Evolutionary conservation across 2,113 vertebrate species (phyloP).

Genomic region (Felis chaus): DNA sequence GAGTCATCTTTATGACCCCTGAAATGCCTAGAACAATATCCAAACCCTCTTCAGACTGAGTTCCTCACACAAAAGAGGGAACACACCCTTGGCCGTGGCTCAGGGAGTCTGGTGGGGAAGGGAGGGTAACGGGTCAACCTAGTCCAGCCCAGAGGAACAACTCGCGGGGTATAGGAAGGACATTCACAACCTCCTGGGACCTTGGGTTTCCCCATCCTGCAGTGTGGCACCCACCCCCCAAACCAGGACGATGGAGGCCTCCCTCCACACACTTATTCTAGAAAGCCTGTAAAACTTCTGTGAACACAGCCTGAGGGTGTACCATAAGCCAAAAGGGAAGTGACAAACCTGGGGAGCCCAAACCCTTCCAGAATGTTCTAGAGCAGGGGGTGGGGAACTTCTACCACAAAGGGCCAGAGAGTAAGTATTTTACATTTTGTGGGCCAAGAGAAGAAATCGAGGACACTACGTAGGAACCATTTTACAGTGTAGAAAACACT

Average conservation of each 20-base stretch:
- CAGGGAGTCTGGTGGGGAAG: background rate
- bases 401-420: background rate
- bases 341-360: background rate
- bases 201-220: background rate
- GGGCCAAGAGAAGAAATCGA: background rate
- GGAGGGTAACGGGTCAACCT: background rate
- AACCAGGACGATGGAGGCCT: background rate
- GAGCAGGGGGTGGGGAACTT: no score
- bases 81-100: accelerated
- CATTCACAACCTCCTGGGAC: background rate
- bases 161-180: background rate
- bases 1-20: background rate
- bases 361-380: background rate
- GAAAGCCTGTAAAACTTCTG: background rate
- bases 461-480: background rate
- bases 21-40: background rate
- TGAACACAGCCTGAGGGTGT: background rate
- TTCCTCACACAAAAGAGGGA: background rate
- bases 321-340: background rate
- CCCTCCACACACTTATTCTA: no score
- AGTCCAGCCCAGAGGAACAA: background rate
- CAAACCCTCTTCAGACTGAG: background rate
- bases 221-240: background rate
- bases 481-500: background rate
- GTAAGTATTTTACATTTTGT: background rate